These are phyloP conservation scores for Stratiomys singularior DNA, from an alignment of 2,888 invertebrate species.

Conservation along the genomic window DNA sequence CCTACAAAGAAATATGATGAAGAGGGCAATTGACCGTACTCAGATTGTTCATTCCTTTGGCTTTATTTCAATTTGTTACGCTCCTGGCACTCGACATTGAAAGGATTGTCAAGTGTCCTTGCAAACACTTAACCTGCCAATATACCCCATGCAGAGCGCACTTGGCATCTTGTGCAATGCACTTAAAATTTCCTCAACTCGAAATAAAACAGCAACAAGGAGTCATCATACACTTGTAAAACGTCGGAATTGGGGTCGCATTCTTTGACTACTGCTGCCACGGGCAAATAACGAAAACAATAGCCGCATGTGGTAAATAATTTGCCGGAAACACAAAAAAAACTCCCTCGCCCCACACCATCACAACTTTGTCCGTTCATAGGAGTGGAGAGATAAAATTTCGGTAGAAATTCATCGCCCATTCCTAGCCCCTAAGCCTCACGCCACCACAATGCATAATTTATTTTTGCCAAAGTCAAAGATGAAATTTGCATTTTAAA, in stretches of 20 bases:
- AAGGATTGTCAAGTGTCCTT: conserved; percentile 46
- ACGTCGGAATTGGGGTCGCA: conserved; percentile 32
- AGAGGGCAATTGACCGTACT: not conserved
- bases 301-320: conserved; percentile 46
- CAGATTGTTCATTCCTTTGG: not conserved
- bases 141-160: conserved; percentile 50
- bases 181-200: conserved; percentile 25
- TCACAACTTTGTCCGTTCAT: not conserved
- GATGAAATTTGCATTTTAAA: conserved; percentile 48
- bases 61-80: not conserved
- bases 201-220: conserved; percentile 19
- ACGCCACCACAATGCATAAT: conserved; percentile 15
- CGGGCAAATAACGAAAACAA: conserved; percentile 43
- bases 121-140: conserved; percentile 50
- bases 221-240: conserved; percentile 25
- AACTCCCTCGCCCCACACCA: not conserved
- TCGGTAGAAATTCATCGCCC: not conserved
- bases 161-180: conserved; percentile 37
- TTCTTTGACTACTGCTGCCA: not conserved
- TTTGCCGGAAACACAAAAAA: not conserved
- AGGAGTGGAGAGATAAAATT: not conserved
- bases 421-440: not conserved
- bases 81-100: not conserved
- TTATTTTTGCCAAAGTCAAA: conserved; percentile 30
- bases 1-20: too few species aligned